Base-by-base conservation (phyloP, 2,888 invertebrate species). In the Colletes collaris region DNA sequence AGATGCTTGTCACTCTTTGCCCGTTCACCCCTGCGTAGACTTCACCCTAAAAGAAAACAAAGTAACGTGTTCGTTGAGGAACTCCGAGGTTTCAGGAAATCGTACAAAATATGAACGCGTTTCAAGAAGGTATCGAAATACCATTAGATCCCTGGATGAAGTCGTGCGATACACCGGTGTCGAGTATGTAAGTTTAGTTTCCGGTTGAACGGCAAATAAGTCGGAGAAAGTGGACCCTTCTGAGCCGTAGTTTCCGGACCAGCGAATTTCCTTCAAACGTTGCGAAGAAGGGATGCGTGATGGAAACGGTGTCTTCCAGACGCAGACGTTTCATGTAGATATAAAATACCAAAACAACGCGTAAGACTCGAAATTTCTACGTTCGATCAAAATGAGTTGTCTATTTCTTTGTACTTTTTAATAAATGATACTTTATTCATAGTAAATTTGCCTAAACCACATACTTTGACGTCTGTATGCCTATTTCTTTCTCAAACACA, bases 161-260 rank as follows among this genome's bases (percentile, higher is more conserved):
- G 52, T 46, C 49, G 8, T 56, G 27, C 49, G 49, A 59, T 44
- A 11, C 35, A 50, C 11, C 1, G 10, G 16, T n/a, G 35, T 55
- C n/a, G 46, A 63, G 0, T 46, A 35, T 27, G 40, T 44, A 53
- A 56, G 44, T 58, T 35, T 10, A 55, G 55, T 40, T 69, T 52
- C 10, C 64, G 44, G 6, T n/a, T 49, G 49, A 0, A 66, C 11
- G 40, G 60, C 40, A 59, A 66, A 69, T 62, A 75, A 78, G 37
- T 44, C 59, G 40, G 49, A 19, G 50, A 62, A 71, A 76, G 10
- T 46, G 52, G 46, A 63, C 46, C 58, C 59, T 19, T 62, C 65
- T 35, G 40, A 53, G 37, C 19, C 7, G 52, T 74, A n/a, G 37
- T 70, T 78, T 75, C 74, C 58, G 35, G 66, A 56, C 58, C 56